Base-by-base conservation (phyloP, 2,888 invertebrate species). In the Lasioglossum morio region DNA sequence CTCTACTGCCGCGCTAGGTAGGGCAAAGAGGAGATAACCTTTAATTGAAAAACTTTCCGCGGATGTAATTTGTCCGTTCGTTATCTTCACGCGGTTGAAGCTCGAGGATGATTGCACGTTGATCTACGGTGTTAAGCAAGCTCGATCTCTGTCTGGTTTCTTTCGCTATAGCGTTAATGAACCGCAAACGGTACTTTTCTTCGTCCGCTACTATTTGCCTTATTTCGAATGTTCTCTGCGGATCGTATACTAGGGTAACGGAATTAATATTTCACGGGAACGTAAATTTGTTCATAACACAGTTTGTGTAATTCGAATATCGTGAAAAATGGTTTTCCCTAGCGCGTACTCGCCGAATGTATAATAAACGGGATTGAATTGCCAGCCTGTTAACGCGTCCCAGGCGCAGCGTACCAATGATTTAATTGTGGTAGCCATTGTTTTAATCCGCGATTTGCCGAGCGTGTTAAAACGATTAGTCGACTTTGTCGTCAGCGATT, bases 21-120 rank as follows among this genome's bases (percentile, higher is more conserved):
- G 19, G 30, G n/a, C 53, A 16, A 23, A 40, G 40, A 34, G 40
- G 34, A 4, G 37, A 19, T 75, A 85, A 92, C 92, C 86, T 94
- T 94, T 94, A 94, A 94, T 94, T 94, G 93, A 93, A 94, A 94
- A 94, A 94, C 90, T 94, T 94, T 90, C 79, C 91, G 43, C 87
- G 86, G 78, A 85, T 87, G 91, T 91, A 93, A 93, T 93, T 93
- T 92, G 91, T 92, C 90, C 91, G 90, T 93, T 93, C 92, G 92
- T 93, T 94, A 93, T 91, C 88, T 87, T 76, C 84, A 79, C 81
- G 84, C 82, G 87, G 89, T 53, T 88, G 77, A 77, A 86, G 81
- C 76, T 60, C 73, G 70, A 75, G 82, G 77, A 86, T 82, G 89
- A 90, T 89, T 85, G 85, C 86, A 84, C 85, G 88, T 82, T 91